phyloP scores from a whole-genome alignment of 2,113 vertebrate genomes.

The Onychostoma macrolepis region DNA sequence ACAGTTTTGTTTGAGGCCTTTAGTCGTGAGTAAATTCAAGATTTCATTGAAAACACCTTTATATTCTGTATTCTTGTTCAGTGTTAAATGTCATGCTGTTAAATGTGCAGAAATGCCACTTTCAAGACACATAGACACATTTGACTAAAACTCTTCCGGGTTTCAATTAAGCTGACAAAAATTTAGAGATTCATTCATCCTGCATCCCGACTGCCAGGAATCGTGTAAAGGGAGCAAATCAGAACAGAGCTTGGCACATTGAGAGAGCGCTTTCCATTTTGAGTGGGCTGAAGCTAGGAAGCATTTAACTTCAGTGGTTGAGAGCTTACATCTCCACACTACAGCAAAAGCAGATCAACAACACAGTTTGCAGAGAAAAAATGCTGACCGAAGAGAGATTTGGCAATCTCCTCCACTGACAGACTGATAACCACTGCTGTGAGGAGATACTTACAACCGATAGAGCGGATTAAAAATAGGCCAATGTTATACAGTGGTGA shows the following conservation, averaged over 20 bases:
- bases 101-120: neutral
- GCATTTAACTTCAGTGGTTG: neutral
- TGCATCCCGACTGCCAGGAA: neutral
- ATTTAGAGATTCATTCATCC: neutral
- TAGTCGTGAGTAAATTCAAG: neutral
- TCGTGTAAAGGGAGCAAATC: neutral
- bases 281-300: neutral
- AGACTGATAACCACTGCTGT: constrained; percentile 36
- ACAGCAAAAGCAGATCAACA: constrained; percentile 9
- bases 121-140: neutral
- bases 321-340: neutral
- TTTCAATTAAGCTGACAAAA: neutral
- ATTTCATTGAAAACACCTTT: neutral
- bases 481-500: neutral
- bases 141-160: neutral
- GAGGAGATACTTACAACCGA: constrained; percentile 15
- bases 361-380: constrained; percentile 1
- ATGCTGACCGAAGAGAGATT: neutral
- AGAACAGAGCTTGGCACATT: neutral
- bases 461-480: constrained; percentile 1
- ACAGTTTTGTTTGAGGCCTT: neutral
- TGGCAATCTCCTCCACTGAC: constrained; percentile 6
- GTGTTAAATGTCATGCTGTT: no score
- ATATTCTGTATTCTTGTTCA: neutral
- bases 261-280: neutral